phyloP scores from a whole-genome alignment of 2,113 vertebrate genomes.

The Zeus faber region DNA sequence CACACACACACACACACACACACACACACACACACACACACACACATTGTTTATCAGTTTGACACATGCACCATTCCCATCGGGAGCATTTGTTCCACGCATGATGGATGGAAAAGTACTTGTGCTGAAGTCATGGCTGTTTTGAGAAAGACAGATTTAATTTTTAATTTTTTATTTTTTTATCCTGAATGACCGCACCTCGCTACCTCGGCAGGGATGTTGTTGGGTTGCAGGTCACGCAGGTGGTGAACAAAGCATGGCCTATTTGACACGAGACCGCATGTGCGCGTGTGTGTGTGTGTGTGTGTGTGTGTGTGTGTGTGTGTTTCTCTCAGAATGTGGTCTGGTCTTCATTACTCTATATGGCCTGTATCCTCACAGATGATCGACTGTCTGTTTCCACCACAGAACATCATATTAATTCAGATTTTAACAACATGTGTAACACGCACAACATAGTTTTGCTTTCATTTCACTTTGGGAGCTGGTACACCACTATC shows the following conservation, averaged over 20 bases:
- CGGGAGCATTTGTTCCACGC: conserved; percentile 10
- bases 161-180: background rate
- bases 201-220: too few relatives aligned
- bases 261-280: conserved; percentile 1
- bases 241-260: conserved; percentile 14
- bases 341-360: conserved; percentile 58
- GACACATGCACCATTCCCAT: conserved; percentile 16
- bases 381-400: conserved; percentile 35
- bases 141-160: background rate
- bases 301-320: conserved; percentile 7
- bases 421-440: conserved; percentile 47
- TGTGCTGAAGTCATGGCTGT: background rate
- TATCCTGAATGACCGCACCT: conserved; percentile 13
- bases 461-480: conserved; percentile 37
- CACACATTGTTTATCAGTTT: background rate
- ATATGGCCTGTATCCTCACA: conserved; percentile 35
- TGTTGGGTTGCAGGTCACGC: conserved; percentile 15
- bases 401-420: conserved; percentile 30
- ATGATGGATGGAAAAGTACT: conserved; percentile 29
- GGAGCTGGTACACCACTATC: background rate
- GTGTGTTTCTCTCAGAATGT: conserved; percentile 22
- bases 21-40: background rate
- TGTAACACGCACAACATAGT: conserved; percentile 50
- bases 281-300: background rate
- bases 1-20: too few relatives aligned